phyloP scores from a whole-genome alignment of 1,140 invertebrate species.

The Elymnias hypermnestra region DNA sequence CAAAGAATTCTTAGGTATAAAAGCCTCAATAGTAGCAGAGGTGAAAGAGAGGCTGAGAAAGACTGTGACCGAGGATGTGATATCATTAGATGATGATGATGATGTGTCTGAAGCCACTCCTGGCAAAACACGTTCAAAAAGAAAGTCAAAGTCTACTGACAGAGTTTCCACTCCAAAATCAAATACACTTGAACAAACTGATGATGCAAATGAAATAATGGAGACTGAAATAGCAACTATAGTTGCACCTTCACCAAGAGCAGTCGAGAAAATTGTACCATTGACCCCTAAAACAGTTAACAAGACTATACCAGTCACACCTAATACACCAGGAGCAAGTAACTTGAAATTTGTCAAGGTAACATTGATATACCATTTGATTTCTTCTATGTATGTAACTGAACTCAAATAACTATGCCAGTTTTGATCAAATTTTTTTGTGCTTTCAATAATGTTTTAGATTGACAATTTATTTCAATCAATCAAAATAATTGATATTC shows the following conservation, averaged over 20 bases:
- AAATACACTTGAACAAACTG: no score
- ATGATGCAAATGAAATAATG: no score
- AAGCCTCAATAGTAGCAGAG: slow-evolving; percentile 11
- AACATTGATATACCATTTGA: neutral
- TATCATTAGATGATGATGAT: slow-evolving; percentile 6
- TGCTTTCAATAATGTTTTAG: no score
- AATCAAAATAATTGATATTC: no score
- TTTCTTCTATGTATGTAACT: no score
- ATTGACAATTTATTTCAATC: no score
- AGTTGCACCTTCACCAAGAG: neutral
- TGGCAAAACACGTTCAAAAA: neutral
- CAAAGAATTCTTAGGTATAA: slow-evolving; percentile 16
- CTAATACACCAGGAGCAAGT: slow-evolving; percentile 10
- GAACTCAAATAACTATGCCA: no score
- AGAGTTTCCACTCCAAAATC: neutral
- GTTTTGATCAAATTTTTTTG: no score
- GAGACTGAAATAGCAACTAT: no score
- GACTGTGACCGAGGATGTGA: neutral
- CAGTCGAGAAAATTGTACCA: neutral
- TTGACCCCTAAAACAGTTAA: slow-evolving; percentile 4
- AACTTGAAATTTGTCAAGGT: slow-evolving; percentile 32
- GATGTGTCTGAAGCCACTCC: neutral
- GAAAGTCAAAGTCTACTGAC: neutral
- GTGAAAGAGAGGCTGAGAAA: slow-evolving; percentile 5
- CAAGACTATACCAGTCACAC: slow-evolving; percentile 5